These are phyloP conservation scores for Valencia hispanica DNA, from an alignment of 2,797 vertebrate species.

Conservation along the genomic window DNA sequence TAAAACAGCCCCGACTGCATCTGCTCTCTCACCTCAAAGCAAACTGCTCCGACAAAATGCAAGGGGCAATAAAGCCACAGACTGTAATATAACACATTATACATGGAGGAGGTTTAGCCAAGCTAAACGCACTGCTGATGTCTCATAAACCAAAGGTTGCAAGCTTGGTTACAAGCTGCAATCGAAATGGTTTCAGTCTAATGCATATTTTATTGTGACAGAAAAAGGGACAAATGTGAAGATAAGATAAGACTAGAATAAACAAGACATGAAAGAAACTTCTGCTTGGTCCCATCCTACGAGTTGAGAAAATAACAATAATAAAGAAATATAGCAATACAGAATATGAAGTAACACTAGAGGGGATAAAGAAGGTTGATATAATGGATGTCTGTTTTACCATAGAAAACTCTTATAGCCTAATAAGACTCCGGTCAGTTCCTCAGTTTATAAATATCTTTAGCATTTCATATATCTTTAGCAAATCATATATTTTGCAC, in stretches of 20 bases:
- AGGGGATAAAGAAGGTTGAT: neutral
- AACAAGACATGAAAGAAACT: conserved; percentile 1
- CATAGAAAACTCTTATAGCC: neutral
- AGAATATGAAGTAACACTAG: neutral
- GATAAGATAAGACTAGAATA: neutral
- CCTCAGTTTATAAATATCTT: neutral
- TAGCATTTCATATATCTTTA: neutral
- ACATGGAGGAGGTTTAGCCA: conserved; percentile 14
- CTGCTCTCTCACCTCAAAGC: conserved; percentile 41
- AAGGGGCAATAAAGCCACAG: conserved; percentile 47
- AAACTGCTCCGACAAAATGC: conserved; percentile 41
- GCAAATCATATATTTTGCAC: neutral
- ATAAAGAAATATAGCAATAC: neutral
- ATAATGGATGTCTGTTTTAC: neutral
- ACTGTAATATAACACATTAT: conserved; percentile 53
- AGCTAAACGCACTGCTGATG: conserved; percentile 28
- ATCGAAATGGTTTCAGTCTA: conserved; percentile 13
- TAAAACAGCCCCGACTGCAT: conserved; percentile 52
- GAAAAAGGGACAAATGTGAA: neutral
- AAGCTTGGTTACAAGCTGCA: conserved; percentile 5
- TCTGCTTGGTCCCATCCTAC: neutral
- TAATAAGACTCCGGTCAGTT: neutral
- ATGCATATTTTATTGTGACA: conserved; percentile 31
- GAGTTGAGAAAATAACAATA: neutral
- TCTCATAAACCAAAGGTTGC: conserved; percentile 28